Conservation (phyloP, 35 echinoderm and acorn worm genomes). For the Apostichopus parvimensis region DNA sequence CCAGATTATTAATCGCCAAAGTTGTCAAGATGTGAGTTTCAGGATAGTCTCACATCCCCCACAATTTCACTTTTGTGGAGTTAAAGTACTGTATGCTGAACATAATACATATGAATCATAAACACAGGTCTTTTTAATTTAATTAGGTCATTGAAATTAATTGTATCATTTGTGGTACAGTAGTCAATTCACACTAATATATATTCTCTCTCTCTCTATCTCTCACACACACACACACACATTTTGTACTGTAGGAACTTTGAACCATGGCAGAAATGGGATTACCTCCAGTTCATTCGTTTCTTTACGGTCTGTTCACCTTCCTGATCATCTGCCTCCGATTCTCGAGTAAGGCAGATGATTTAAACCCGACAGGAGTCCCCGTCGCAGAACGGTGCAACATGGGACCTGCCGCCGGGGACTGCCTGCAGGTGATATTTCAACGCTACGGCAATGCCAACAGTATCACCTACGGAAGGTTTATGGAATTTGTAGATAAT, state of each 20-base stretch:
- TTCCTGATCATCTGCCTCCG: background rate
- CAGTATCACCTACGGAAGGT: background rate
- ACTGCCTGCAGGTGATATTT: background rate
- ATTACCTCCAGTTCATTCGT: background rate
- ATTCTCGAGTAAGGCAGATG: background rate
- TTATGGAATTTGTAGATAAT: background rate
- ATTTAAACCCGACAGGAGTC: background rate
- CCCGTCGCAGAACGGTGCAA: background rate
- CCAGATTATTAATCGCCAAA: too few relatives aligned
- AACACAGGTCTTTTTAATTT: too few relatives aligned
- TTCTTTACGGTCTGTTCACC: background rate
- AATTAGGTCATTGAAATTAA: too few relatives aligned
- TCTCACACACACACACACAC: too few relatives aligned
- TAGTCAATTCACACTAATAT: too few relatives aligned
- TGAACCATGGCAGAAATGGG: background rate
- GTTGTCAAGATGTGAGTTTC: too few relatives aligned
- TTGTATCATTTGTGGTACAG: too few relatives aligned
- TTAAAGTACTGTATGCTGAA: too few relatives aligned
- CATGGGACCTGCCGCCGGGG: background rate
- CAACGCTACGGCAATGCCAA: background rate
- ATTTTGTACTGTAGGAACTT: background rate
- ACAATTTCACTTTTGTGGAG: too few relatives aligned
- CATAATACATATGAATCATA: too few relatives aligned
- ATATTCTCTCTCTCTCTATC: too few relatives aligned
- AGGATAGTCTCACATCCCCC: too few relatives aligned